Evolutionary conservation across 1,140 invertebrate genomes (phyloP).

Genomic region (Bursaphelenchus mucronatus): DNA sequence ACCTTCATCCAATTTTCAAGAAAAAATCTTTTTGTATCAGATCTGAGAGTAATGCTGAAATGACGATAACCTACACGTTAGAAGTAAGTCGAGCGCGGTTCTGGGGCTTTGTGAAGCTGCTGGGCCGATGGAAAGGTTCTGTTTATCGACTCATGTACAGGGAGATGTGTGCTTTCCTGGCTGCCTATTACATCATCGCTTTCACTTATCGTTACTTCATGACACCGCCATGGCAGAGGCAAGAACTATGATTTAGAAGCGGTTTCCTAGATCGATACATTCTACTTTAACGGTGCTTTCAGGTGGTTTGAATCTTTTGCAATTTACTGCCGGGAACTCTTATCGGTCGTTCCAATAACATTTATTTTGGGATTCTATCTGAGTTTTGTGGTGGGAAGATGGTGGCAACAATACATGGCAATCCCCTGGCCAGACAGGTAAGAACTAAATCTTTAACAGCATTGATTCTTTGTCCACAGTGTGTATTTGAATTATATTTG

Average conservation of each 20-base stretch:
- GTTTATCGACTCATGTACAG: constrained; percentile 61
- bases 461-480: neutral
- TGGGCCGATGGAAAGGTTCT: constrained; percentile 66
- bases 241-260: constrained; percentile 9
- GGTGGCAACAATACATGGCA: constrained; percentile 82
- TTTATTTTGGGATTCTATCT: constrained; percentile 92
- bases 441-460: constrained; percentile 39
- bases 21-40: no score
- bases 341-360: constrained; percentile 68
- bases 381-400: constrained; percentile 79
- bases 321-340: constrained; percentile 61
- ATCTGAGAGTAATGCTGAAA: constrained; percentile 17
- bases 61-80: constrained; percentile 61
- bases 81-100: constrained; percentile 55
- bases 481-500: neutral
- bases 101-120: constrained; percentile 55
- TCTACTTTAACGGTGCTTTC: neutral
- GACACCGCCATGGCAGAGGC: constrained; percentile 28
- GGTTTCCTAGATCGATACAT: neutral
- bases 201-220: constrained; percentile 36
- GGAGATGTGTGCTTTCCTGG: constrained; percentile 53
- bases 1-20: no score
- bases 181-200: constrained; percentile 39
- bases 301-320: constrained; percentile 62
- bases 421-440: constrained; percentile 74